A percentile compares a stretch with the other conserved stretches of the same genome.
Conservation (phyloP, 2,113 vertebrate species). For the mouse (Mus musculus) region GRCm39 chr9:13604501-13605000, state of each 20-base stretch:
- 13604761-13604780: no score
- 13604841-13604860: background rate
- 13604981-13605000: constrained; percentile 64
- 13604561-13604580: background rate
- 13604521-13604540: no score
- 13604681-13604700: background rate
- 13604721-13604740: background rate
- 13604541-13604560: background rate
- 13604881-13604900: background rate
- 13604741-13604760: background rate
- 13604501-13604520: no score
- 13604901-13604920: background rate
- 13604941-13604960: constrained; percentile 68
- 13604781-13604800: no score
- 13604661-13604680: background rate
- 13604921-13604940: constrained; percentile 69
- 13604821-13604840: background rate
- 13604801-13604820: background rate
- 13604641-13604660: background rate
- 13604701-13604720: background rate
- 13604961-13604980: constrained; percentile 62
- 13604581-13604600: background rate
- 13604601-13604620: background rate
- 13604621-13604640: background rate
- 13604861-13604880: no score